These are phyloP conservation scores for Cyprinus carpio DNA, from an alignment of 2,113 vertebrate genomes.

Conservation along the genomic window DNA sequence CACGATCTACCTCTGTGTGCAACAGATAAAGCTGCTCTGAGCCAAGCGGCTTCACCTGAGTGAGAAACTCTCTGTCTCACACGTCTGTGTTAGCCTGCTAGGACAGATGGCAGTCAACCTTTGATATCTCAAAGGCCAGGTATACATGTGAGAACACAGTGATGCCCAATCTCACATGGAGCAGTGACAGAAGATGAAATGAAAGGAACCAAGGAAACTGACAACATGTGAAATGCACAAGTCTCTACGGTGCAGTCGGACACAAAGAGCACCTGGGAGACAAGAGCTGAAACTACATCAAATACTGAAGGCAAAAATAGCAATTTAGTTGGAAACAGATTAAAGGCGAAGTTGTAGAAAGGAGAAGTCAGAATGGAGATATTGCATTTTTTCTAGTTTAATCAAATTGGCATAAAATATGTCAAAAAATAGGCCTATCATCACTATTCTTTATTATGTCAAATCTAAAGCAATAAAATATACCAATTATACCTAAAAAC, in stretches of 20 bases:
- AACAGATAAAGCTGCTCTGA: slow-evolving; percentile 5
- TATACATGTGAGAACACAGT: slow-evolving; percentile 3
- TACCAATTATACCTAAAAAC: too few species aligned
- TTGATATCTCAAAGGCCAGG: slow-evolving; percentile 30
- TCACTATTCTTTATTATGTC: too few species aligned
- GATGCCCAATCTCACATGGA: slow-evolving; percentile 18
- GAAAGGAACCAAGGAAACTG: slow-evolving; percentile 15
- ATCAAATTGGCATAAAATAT: too few species aligned
- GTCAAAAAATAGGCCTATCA: too few species aligned
- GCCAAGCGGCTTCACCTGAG: slow-evolving; percentile 22
- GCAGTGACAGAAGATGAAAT: slow-evolving; percentile 26
- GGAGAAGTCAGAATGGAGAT: not conserved
- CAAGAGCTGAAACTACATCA: not conserved
- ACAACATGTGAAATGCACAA: not conserved
- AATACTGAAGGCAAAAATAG: not conserved
- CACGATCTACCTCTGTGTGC: slow-evolving; percentile 23
- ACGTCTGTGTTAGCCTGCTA: slow-evolving; percentile 7
- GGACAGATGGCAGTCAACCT: slow-evolving; percentile 32
- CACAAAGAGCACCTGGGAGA: not conserved
- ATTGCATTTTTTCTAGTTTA: slow-evolving; percentile 14
- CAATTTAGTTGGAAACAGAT: not conserved
- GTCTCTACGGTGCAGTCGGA: not conserved
- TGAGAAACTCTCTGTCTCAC: slow-evolving; percentile 3
- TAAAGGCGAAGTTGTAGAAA: not conserved
- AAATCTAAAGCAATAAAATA: too few species aligned